phyloP scores from a whole-genome alignment of 2,888 invertebrate species.

The Zygaena filipendulae region DNA sequence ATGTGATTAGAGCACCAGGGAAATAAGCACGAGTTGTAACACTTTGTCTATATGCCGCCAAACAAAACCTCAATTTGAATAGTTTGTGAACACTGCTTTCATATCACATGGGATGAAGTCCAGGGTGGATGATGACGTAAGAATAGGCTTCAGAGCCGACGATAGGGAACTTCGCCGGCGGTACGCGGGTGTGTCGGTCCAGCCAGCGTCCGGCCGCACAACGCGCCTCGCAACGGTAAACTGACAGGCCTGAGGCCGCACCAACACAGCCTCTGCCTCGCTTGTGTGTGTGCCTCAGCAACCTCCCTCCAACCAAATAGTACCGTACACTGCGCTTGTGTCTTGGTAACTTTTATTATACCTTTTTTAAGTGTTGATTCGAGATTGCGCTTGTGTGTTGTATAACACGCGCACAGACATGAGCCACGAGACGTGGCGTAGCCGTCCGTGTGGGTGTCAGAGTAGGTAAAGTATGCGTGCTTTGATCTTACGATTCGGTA shows the following conservation, averaged over 20 bases:
- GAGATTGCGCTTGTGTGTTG: slow-evolving; percentile 38
- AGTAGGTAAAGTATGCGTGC: slow-evolving; percentile 65
- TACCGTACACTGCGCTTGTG: slow-evolving; percentile 63
- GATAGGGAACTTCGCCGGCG: slow-evolving; percentile 39
- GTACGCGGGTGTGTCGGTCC: slow-evolving; percentile 52
- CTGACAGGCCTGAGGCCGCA: slow-evolving; percentile 54
- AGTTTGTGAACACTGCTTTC: slow-evolving; percentile 33
- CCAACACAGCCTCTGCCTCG: slow-evolving; percentile 60
- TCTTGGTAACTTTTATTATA: slow-evolving; percentile 63
- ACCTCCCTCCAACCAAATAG: slow-evolving; percentile 67
- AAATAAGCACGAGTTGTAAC: slow-evolving; percentile 57
- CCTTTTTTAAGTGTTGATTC: slow-evolving; percentile 49
- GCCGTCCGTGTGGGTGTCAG: slow-evolving; percentile 48
- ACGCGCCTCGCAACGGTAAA: slow-evolving; percentile 69
- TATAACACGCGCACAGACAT: slow-evolving; percentile 29
- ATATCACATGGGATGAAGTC: slow-evolving; percentile 33
- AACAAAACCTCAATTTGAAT: slow-evolving; percentile 28
- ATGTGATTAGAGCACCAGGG: slow-evolving; percentile 60
- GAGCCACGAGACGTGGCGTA: slow-evolving; percentile 25
- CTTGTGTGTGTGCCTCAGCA: slow-evolving; percentile 61
- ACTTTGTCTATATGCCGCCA: slow-evolving; percentile 48
- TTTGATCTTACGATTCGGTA: slow-evolving; percentile 69
- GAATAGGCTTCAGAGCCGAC: slow-evolving; percentile 28
- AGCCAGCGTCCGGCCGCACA: slow-evolving; percentile 61
- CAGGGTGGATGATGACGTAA: slow-evolving; percentile 23